Base-by-base conservation (phyloP, 2,888 invertebrate species). In the Drosophila hawaiiensis region DNA sequence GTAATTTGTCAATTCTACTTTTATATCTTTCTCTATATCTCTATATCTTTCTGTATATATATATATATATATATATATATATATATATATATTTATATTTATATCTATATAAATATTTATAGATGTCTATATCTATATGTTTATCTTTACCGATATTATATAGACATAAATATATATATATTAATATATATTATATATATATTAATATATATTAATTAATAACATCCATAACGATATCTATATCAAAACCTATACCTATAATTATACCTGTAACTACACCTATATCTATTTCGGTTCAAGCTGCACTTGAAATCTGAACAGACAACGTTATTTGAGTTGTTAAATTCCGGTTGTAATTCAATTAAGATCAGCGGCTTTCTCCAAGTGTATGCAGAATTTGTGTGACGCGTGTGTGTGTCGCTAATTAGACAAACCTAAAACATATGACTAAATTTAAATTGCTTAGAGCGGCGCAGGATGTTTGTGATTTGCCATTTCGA, bases 401-500 rank as follows among this genome's bases (percentile, higher is more conserved):
- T 37, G 14, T 55, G 55, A 39, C 37, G 39, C 39, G 55, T 54
- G 65, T 61, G 52, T 53, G 41, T 53, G 37, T 64, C 54, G 39
- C 84, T 89, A 84, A 84, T 84, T 84, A 84, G 82, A 68, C 60
- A 56, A 68, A 60, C 43, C 50, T 53, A 64, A 76, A 80, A 58
- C 55, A 76, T 54, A 76, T 69, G 71, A 29, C 35, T 33, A 59
- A 59, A 80, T 39, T 76, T 80, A 33, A 71, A 71, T 63, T 80
- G 76, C 76, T 73, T 68, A 65, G 73, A 82, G 73, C 71, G 43
- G 64, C 69, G 79, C 90, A 87, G 87, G 87, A 87, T 87, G 87
- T 87, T 81, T 88, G 59, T 83, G 79, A 87, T 87, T 87, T 89
- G 82, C 29, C 22, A 22, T 31, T 56, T 64, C 31, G 35, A 66